These are phyloP conservation scores for Recurvirostra avosetta DNA, from an alignment of 2,113 vertebrate species.

Conservation along the genomic window DNA sequence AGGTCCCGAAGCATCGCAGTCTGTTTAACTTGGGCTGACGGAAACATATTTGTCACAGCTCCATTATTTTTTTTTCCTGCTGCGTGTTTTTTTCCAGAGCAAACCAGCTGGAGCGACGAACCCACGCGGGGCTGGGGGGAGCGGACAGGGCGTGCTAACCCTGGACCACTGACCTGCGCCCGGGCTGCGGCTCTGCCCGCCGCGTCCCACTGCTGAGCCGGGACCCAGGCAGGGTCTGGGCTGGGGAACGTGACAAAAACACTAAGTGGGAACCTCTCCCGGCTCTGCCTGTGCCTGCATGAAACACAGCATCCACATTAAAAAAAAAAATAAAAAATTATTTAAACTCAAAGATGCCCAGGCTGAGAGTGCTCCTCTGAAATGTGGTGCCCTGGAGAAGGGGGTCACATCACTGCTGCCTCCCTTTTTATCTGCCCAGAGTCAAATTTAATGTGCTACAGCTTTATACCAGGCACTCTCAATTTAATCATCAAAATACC, in stretches of 20 bases:
- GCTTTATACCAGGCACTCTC: neutral
- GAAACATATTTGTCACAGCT: neutral
- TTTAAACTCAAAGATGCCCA: neutral
- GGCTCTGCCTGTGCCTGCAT: neutral
- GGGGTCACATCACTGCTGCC: neutral
- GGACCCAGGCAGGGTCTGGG: neutral
- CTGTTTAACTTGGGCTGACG: neutral
- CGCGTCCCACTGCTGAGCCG: rapidly evolving
- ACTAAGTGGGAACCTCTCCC: neutral
- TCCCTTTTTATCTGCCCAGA: neutral
- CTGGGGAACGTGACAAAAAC: neutral
- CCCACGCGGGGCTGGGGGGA: rapidly evolving
- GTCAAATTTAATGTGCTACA: neutral
- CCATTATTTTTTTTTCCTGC: neutral
- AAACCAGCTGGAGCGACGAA: neutral
- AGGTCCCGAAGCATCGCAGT: neutral
- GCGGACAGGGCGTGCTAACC: neutral
- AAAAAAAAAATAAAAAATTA: neutral
- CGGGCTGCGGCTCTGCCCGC: neutral
- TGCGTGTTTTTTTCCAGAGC: neutral
- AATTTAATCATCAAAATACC: conserved; percentile 19
- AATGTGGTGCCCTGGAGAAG: neutral
- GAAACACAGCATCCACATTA: neutral
- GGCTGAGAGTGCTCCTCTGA: neutral
- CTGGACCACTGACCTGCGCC: neutral